Base-by-base conservation (phyloP, 2,888 invertebrate genomes). In the Nycteola revayana region DNA sequence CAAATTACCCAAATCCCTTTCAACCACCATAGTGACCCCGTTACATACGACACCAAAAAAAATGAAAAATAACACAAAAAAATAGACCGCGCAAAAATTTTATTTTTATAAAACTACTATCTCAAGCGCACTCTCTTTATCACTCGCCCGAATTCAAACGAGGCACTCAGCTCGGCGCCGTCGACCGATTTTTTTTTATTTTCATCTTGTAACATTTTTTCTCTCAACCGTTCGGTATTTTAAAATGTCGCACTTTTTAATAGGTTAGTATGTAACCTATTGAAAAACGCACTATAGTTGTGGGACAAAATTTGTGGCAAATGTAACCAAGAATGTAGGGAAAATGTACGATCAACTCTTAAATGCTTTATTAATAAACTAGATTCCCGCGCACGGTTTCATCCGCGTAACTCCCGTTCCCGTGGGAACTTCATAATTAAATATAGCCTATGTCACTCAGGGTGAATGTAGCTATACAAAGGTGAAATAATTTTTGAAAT, bases 41-140 rank as follows among this genome's bases (percentile, higher is more conserved):
- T 8, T 17, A 11, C 1, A 25, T 31, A 22, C 23, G 5, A 14
- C 14, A 14, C 14, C 14, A 14, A 3, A 14, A 14, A n/a, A n/a
- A n/a, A n/a, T n/a, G n/a, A n/a, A n/a, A 14, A 14, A 14, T 14
- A 14, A 14, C 10, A 7, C 8, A 22, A 6, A 4, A 32, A 36
- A 29, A 27, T 25, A 29, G 5, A 23, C 14, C 9, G 10, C 21
- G 27, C 25, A 34, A 37, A 39, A 42, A 1, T 28, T 6, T 28
- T 35, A 37, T 33, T 56, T 49, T 49, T 27, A 44, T 35, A 34
- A 38, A 48, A 21, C 38, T 35, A 42, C 45, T 46, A 41, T 50
- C 44, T 52, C 52, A 42, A 59, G 50, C 43, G 40, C 50, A 58
- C 60, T 59, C 36, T 39, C 50, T 42, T 50, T 48, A 50, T 54